Base-by-base conservation (phyloP, 2,797 vertebrate species). In the Artibeus lituratus region DNA sequence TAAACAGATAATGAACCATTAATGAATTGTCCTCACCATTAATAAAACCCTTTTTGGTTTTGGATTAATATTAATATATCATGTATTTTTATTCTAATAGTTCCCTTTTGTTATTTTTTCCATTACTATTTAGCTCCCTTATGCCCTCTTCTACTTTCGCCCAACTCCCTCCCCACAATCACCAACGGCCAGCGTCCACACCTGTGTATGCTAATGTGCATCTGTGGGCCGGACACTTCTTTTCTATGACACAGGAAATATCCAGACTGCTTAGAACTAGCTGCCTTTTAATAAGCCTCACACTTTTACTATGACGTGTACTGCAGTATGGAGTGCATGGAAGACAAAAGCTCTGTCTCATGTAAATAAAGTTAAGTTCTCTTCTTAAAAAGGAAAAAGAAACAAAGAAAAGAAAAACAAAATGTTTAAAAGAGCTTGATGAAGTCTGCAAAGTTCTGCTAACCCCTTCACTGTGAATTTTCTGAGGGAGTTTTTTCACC, bases 251-350 rank as follows among this genome's bases (percentile, higher is more conserved):
- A 98, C 98, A 98, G 98, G 98, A 98, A 98, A 96, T 96, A 51
- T 59, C 90, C 57, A 83, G 85, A 94, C 92, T 93, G 81, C 96
- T 91, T 97, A 96, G 96, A 97, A 96, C 83, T 97, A 98, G 98
- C 98, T 98, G 98, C 98, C 98, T 98, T 98, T 98, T 99, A 98
- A 98, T 98, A 98, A 74, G 97, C 98, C 98, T 95, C 97, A 7
- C 62, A 76, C 92, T 35, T 65, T 51, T 47, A 39, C 62, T n/a
- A 1, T 0, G 0, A 16, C 14, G 4, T 1, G 7, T 80, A 11
- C 22, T 32, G 11, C 26, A 47, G n/a, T 19, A 5, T 21, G 2
- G n/a, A 57, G 62, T 0, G 1, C 0, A 11, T 9, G 22, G 39
- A 39, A 22, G 51, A 49, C 42, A 21, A 4, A 6, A 24, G 35